Conservation (phyloP, 2,797 vertebrate genomes). For the Enoplosus armatus region DNA sequence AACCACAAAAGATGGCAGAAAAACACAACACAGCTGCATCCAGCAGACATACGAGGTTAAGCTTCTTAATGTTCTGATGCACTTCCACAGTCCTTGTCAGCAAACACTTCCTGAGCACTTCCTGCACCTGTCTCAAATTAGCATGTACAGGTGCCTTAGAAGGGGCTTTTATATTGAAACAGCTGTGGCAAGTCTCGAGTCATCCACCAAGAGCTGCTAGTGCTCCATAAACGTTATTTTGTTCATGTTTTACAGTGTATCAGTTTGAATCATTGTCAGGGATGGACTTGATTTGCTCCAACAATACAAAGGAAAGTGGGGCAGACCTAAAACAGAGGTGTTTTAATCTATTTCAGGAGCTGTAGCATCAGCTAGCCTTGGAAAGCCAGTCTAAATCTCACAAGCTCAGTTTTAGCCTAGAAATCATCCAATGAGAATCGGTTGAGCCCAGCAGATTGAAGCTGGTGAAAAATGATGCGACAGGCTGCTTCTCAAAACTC, state of each 20-base stretch:
- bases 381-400: neutral
- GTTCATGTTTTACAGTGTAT: neutral
- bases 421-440: conserved; percentile 7
- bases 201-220: conserved; percentile 1
- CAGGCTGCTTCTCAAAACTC: neutral
- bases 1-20: neutral
- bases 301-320: neutral
- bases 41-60: neutral
- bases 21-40: conserved; percentile 8
- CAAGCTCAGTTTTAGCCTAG: neutral
- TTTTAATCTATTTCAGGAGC: neutral
- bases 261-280: neutral
- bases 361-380: neutral
- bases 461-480: conserved; percentile 1
- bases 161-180: conserved; percentile 14
- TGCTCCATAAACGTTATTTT: neutral
- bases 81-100: conserved; percentile 15
- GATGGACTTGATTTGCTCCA: conserved; percentile 4
- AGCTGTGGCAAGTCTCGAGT: conserved; percentile 30
- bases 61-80: conserved; percentile 14
- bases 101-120: conserved; percentile 10
- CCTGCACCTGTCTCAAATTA: conserved; percentile 37
- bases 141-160: conserved; percentile 2
- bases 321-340: neutral
- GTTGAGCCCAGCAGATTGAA: neutral